phyloP scores from a whole-genome alignment of 2,797 vertebrate genomes.

The Eidolon dupreanum region DNA sequence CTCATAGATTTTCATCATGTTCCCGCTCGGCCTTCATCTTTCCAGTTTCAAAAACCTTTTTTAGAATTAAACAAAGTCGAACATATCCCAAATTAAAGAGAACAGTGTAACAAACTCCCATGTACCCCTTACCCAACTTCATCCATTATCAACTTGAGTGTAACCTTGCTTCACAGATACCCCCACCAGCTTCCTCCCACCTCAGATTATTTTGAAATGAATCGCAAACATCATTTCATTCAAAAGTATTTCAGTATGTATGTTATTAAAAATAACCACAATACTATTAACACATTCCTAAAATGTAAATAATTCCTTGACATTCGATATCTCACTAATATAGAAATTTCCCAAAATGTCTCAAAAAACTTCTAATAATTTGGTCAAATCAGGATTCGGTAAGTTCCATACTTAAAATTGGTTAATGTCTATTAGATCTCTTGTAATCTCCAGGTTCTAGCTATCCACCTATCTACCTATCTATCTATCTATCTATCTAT shows the following conservation, averaged over 20 bases:
- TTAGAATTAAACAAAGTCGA: not conserved
- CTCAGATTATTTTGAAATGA: not conserved
- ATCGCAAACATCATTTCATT: slow-evolving; percentile 4
- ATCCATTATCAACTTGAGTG: not conserved
- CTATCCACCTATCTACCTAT: not conserved
- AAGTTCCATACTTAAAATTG: not conserved
- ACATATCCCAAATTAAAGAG: not conserved
- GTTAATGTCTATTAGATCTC: not conserved
- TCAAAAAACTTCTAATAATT: not conserved
- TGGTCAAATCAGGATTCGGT: not conserved
- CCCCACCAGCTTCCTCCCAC: not conserved
- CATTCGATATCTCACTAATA: not conserved
- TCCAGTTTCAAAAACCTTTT: not conserved
- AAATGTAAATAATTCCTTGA: not conserved
- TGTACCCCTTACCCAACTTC: not conserved
- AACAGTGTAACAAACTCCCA: not conserved
- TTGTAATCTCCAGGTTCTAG: not conserved
- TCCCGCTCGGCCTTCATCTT: not conserved
- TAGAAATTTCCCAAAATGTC: not conserved
- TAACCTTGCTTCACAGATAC: not conserved
- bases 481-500: not conserved
- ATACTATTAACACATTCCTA: not conserved
- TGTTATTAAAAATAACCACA: not conserved
- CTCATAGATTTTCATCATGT: not conserved
- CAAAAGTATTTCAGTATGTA: not conserved